phyloP scores from a whole-genome alignment of 2,113 vertebrate genomes.

The Hippolais icterina region DNA sequence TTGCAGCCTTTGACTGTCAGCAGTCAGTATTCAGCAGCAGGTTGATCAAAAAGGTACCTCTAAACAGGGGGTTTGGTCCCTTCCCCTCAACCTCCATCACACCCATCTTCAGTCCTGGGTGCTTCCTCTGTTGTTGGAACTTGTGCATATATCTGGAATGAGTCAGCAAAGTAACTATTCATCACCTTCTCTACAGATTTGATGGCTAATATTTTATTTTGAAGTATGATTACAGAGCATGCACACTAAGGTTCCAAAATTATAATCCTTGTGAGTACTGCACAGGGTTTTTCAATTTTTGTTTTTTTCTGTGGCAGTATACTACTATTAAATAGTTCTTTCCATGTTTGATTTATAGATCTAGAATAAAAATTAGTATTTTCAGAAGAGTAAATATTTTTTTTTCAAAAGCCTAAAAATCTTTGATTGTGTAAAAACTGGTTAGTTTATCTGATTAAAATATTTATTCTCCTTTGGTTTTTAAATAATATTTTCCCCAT shows the following conservation, averaged over 20 bases:
- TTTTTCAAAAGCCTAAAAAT: background rate
- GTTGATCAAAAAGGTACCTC: background rate
- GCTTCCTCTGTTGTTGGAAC: background rate
- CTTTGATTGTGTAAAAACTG: background rate
- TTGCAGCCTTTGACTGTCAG: background rate
- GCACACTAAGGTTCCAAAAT: background rate
- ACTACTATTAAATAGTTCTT: background rate
- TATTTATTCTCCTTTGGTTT: background rate
- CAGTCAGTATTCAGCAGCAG: background rate
- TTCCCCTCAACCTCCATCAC: background rate
- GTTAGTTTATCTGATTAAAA: background rate
- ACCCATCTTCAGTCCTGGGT: background rate
- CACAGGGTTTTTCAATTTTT: background rate
- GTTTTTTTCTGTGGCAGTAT: background rate
- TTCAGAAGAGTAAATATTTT: background rate
- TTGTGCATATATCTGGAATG: background rate
- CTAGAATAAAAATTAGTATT: background rate
- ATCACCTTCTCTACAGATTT: background rate
- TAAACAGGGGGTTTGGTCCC: accelerated
- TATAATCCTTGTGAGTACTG: background rate
- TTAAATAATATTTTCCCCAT: background rate
- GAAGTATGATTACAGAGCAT: background rate
- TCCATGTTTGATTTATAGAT: background rate
- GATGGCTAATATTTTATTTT: background rate
- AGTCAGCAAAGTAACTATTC: background rate